These are phyloP conservation scores for Hoplodrina ambigua DNA, from an alignment of 2,888 invertebrate genomes.

Conservation along the genomic window DNA sequence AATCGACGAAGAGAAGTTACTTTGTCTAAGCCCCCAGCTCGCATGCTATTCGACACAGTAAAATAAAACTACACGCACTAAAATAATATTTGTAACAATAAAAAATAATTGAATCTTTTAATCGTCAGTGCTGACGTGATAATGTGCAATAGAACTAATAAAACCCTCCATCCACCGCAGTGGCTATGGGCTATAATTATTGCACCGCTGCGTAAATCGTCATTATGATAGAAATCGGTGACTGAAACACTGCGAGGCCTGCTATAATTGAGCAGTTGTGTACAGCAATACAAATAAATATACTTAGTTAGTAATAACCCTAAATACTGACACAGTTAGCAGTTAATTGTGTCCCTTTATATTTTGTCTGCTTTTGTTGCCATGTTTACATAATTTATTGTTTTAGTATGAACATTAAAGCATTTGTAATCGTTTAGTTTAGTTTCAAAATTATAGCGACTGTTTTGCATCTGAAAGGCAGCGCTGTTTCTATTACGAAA, in stretches of 20 bases:
- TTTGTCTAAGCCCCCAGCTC: no score
- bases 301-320: constrained; percentile 57
- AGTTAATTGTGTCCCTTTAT: constrained; percentile 57
- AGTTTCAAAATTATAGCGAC: constrained; percentile 37
- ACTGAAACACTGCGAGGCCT: constrained; percentile 45
- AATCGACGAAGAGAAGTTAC: no score
- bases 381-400: constrained; percentile 55
- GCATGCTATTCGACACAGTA: not conserved
- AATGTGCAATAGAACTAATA: constrained; percentile 48
- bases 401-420: constrained; percentile 47
- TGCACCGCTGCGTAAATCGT: constrained; percentile 60
- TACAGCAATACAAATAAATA: constrained; percentile 57
- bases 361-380: constrained; percentile 50
- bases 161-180: constrained; percentile 40
- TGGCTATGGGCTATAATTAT: constrained; percentile 56
- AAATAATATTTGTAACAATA: constrained; percentile 17
- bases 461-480: constrained; percentile 32
- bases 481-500: constrained; percentile 10
- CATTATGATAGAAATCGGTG: constrained; percentile 64
- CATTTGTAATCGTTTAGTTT: constrained; percentile 54
- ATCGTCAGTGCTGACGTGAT: constrained; percentile 44
- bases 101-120: constrained; percentile 35
- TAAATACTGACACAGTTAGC: constrained; percentile 55
- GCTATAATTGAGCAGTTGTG: constrained; percentile 64
- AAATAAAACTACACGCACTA: constrained; percentile 17